A percentile compares a stretch with the other conserved stretches of the same genome.
These are phyloP conservation scores for Fragum sueziense DNA, from an alignment of 2,888 invertebrate species.

Conservation along the genomic window DNA sequence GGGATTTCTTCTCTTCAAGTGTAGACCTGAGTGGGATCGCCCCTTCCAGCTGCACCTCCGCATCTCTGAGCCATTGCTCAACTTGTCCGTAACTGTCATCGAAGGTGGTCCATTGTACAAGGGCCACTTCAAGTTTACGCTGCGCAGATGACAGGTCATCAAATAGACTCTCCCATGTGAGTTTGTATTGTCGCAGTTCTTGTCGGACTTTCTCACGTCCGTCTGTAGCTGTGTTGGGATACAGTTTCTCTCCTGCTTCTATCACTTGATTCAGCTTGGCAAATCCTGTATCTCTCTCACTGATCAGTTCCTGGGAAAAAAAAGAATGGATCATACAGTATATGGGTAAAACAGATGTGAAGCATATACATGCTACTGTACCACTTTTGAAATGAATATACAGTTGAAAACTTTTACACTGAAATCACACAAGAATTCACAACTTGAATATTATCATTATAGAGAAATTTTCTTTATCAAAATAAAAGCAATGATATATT, in stretches of 20 bases:
- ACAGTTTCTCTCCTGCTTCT: constrained; percentile 92
- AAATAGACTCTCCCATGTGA: constrained; percentile 93
- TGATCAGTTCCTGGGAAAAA: constrained; percentile 80
- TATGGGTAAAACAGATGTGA: too few relatives aligned
- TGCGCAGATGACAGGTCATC: constrained; percentile 93
- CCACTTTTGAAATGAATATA: too few relatives aligned
- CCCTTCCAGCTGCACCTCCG: constrained; percentile 89
- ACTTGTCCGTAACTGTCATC: constrained; percentile 93
- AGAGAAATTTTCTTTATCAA: too few relatives aligned
- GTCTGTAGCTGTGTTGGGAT: constrained; percentile 95
- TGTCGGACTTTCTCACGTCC: constrained; percentile 95
- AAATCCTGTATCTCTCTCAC: constrained; percentile 93
- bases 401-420: too few relatives aligned
- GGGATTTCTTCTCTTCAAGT: constrained; percentile 94
- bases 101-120: constrained; percentile 96
- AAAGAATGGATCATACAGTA: too few relatives aligned
- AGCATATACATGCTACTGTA: too few relatives aligned
- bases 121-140: constrained; percentile 91
- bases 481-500: too few relatives aligned
- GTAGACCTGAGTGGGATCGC: constrained; percentile 93
- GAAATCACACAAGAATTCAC: too few relatives aligned
- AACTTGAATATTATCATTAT: too few relatives aligned
- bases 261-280: constrained; percentile 89
- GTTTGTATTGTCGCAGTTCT: constrained; percentile 90
- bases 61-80: constrained; percentile 89